Conservation (phyloP, 30 jellyfish, hydroid and myxozoan genomes). For the Cassiopea andromeda region DNA sequence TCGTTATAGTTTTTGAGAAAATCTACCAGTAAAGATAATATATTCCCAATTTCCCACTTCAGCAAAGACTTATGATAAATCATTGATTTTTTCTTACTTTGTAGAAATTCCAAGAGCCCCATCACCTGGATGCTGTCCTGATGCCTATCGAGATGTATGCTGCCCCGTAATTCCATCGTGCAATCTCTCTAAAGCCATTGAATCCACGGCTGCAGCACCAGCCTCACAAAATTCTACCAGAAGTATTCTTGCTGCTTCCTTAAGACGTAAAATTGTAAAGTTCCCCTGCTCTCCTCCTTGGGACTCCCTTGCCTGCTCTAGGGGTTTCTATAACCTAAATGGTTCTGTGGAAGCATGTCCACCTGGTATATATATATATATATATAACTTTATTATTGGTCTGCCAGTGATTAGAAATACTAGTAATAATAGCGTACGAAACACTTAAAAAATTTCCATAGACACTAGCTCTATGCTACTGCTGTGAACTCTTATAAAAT, state of each 20-base stretch:
- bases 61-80: no score
- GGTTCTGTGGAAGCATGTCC: conserved; percentile 64
- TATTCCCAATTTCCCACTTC: no score
- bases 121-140: conserved; percentile 69
- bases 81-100: not conserved
- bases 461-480: no score
- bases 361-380: conserved; percentile 32
- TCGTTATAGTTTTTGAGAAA: no score
- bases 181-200: conserved; percentile 11
- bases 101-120: conserved; percentile 67
- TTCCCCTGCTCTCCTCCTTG: conserved; percentile 75
- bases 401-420: no score
- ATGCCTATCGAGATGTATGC: conserved; percentile 19
- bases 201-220: not conserved
- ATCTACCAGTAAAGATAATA: no score
- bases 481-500: no score
- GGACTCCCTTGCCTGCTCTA: conserved; percentile 62
- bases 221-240: not conserved
- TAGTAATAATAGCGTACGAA: no score
- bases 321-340: conserved; percentile 50
- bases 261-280: not conserved
- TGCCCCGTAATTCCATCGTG: conserved; percentile 52
- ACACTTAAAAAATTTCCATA: no score
- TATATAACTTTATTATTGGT: no score
- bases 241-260: not conserved